Evolutionary conservation across 2,113 vertebrate species (phyloP).

Genomic region (Pavo muticus): DNA sequence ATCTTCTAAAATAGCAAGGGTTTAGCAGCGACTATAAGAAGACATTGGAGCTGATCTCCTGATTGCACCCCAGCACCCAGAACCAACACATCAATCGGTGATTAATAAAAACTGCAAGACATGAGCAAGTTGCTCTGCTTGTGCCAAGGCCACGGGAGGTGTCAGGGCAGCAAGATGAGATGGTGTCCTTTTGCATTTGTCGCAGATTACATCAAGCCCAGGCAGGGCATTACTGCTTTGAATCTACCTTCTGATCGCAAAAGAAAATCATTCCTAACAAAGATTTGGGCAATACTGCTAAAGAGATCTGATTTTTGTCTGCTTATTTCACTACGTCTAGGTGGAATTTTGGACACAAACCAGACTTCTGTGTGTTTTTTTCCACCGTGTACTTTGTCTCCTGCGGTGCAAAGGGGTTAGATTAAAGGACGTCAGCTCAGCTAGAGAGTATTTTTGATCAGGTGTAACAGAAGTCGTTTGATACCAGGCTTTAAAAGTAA

Average conservation of each 20-base stretch:
- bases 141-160: background rate
- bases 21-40: conserved; percentile 7
- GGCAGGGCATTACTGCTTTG: background rate
- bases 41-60: background rate
- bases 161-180: background rate
- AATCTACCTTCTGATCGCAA: background rate
- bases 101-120: conserved; percentile 12
- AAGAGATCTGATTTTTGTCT: background rate
- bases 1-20: background rate
- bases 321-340: background rate
- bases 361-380: background rate
- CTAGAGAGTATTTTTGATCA: background rate
- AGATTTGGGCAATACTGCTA: background rate
- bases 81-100: background rate
- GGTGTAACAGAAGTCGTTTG: conserved; percentile 2
- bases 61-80: background rate
- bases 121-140: background rate
- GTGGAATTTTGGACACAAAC: conserved; percentile 11
- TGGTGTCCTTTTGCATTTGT: background rate
- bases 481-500: conserved; percentile 27
- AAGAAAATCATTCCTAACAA: background rate
- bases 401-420: background rate
- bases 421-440: background rate
- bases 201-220: background rate
- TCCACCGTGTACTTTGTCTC: background rate